Percentiles rank a stretch among this genome's conserved stretches.
Conservation (phyloP, 2,888 invertebrate species). For the Melangyna quadrimaculata region DNA sequence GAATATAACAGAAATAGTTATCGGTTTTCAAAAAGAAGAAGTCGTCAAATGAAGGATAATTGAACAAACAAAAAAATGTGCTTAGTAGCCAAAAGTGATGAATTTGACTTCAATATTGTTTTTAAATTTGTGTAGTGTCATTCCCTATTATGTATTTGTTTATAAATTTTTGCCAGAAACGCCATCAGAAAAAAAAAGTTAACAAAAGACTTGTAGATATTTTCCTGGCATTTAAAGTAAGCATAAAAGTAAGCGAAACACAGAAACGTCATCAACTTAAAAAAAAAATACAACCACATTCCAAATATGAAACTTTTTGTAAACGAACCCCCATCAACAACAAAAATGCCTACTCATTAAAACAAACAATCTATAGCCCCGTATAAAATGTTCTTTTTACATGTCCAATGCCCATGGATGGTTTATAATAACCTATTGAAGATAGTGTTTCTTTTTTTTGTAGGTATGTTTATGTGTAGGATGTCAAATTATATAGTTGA, state of each 20-base stretch:
- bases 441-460: constrained; percentile 15
- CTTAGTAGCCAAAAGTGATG: too few relatives aligned
- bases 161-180: too few relatives aligned
- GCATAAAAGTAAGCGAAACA: background rate
- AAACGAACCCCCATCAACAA: background rate
- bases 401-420: background rate
- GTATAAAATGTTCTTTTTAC: background rate
- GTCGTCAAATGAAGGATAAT: too few relatives aligned
- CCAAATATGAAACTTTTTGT: background rate
- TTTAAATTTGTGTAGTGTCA: too few relatives aligned
- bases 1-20: too few relatives aligned
- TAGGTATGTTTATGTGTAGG: constrained; percentile 31
- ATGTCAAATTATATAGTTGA: constrained; percentile 39
- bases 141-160: too few relatives aligned
- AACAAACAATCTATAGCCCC: background rate
- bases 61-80: too few relatives aligned
- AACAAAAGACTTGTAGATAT: too few relatives aligned
- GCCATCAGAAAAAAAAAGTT: too few relatives aligned
- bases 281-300: background rate
- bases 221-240: background rate
- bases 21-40: too few relatives aligned
- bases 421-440: constrained; percentile 27
- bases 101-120: too few relatives aligned
- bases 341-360: constrained; percentile 4
- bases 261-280: background rate